phyloP scores from a whole-genome alignment of 2,113 vertebrate genomes.

The Bubo bubo region DNA sequence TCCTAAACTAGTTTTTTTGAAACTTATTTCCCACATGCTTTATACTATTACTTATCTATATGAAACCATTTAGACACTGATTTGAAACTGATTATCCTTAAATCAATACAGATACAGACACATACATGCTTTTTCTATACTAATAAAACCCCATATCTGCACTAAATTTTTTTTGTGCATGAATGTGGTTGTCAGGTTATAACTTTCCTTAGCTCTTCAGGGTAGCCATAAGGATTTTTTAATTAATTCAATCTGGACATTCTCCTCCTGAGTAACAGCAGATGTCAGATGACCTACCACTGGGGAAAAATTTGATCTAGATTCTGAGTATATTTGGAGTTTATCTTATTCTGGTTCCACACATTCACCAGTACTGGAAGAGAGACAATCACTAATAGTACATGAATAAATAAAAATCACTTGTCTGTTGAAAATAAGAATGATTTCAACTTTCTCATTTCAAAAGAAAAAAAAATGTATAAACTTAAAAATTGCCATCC shows the following conservation, averaged over 20 bases:
- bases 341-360: not conserved
- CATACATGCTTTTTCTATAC: not conserved
- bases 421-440: not conserved
- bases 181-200: not conserved
- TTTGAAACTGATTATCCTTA: not conserved
- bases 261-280: not conserved
- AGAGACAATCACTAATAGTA: not conserved
- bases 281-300: not conserved
- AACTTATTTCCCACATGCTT: not conserved
- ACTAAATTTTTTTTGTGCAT: not conserved
- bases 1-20: rapidly evolving
- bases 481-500: not conserved
- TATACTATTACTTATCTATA: not conserved
- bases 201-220: not conserved
- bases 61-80: not conserved
- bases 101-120: not conserved
- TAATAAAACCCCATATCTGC: not conserved
- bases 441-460: not conserved
- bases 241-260: not conserved
- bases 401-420: not conserved
- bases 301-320: not conserved
- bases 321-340: not conserved
- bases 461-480: not conserved
- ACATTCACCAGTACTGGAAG: not conserved
- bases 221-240: not conserved